Percentiles rank a stretch among this genome's conserved stretches.
Conservation (phyloP, 2,113 vertebrate genomes). For the Oryzias curvinotus region DNA sequence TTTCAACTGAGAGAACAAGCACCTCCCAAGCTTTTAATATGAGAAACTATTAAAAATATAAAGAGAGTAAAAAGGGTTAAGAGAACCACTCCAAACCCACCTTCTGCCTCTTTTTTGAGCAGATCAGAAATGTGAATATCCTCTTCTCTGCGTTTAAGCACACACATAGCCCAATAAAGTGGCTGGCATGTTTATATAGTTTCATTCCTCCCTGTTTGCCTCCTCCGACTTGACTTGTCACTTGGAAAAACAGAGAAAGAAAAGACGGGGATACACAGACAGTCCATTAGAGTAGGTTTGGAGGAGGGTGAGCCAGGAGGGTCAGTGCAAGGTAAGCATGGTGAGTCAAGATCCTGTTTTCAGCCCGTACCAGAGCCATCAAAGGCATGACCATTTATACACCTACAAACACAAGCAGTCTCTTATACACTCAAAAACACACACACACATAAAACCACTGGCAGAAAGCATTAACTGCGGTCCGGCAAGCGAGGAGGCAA, state of each 20-base stretch:
- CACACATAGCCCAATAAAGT: neutral
- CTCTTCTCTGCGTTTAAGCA: neutral
- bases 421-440: slow-evolving; percentile 21
- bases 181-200: slow-evolving; percentile 5
- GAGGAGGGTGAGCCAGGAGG: slow-evolving; percentile 29
- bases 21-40: too few relatives aligned
- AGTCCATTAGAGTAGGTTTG: slow-evolving; percentile 60
- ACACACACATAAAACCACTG: slow-evolving; percentile 16
- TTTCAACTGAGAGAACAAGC: too few relatives aligned
- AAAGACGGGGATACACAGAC: slow-evolving; percentile 31
- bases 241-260: slow-evolving; percentile 6
- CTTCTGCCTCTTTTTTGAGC: neutral
- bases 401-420: slow-evolving; percentile 49
- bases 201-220: slow-evolving; percentile 1
- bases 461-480: slow-evolving; percentile 56
- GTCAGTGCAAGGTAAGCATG: slow-evolving; percentile 53
- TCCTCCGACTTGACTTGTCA: slow-evolving; percentile 22
- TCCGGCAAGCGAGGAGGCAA: slow-evolving; percentile 47
- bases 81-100: too few relatives aligned
- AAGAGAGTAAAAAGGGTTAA: too few relatives aligned
- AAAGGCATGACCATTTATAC: slow-evolving; percentile 42
- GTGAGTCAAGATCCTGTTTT: slow-evolving; percentile 50
- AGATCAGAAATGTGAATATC: neutral
- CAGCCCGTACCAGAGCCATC: slow-evolving; percentile 47
- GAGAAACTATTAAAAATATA: too few relatives aligned